Percentiles rank a stretch among this genome's conserved stretches.
These are phyloP conservation scores for Lepetodrilus schrolli DNA, from an alignment of 2,888 invertebrate species.

Conservation along the genomic window DNA sequence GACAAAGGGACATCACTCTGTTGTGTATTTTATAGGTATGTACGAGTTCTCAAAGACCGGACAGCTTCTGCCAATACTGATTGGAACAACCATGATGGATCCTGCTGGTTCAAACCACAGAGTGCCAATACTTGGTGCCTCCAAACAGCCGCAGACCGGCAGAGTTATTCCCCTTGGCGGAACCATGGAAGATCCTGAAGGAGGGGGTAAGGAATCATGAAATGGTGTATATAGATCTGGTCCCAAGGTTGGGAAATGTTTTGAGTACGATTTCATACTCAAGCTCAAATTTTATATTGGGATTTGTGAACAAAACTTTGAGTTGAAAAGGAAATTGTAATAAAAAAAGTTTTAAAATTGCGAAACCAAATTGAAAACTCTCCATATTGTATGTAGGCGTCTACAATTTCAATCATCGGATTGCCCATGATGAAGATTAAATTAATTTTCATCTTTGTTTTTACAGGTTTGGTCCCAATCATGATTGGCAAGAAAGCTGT, in stretches of 20 bases:
- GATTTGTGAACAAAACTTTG: too few relatives aligned
- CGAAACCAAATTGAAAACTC: too few relatives aligned
- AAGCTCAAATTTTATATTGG: too few relatives aligned
- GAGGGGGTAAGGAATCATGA: constrained; percentile 56
- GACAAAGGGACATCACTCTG: too few relatives aligned
- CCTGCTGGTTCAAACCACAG: constrained; percentile 65
- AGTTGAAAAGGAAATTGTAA: too few relatives aligned
- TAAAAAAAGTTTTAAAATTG: too few relatives aligned
- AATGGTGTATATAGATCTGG: too few relatives aligned
- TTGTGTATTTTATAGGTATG: constrained; percentile 70
- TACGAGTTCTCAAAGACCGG: constrained; percentile 71
- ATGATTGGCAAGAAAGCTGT: constrained; percentile 68
- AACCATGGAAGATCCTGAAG: constrained; percentile 73
- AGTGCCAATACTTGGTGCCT: constrained; percentile 71
- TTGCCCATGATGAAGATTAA: too few relatives aligned
- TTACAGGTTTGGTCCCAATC: constrained; percentile 70
- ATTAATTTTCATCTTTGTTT: background rate
- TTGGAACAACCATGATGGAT: constrained; percentile 71
- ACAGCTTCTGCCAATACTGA: constrained; percentile 71
- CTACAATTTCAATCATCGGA: too few relatives aligned
- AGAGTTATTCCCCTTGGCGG: constrained; percentile 70
- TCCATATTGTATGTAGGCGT: too few relatives aligned
- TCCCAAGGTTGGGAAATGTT: too few relatives aligned
- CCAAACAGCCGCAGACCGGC: constrained; percentile 57
- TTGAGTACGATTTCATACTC: too few relatives aligned